Percentiles rank a stretch among this genome's conserved stretches.
Evolutionary conservation across 2,888 invertebrate species (phyloP).

Genomic region (Rhimphoctona megacephalus): DNA sequence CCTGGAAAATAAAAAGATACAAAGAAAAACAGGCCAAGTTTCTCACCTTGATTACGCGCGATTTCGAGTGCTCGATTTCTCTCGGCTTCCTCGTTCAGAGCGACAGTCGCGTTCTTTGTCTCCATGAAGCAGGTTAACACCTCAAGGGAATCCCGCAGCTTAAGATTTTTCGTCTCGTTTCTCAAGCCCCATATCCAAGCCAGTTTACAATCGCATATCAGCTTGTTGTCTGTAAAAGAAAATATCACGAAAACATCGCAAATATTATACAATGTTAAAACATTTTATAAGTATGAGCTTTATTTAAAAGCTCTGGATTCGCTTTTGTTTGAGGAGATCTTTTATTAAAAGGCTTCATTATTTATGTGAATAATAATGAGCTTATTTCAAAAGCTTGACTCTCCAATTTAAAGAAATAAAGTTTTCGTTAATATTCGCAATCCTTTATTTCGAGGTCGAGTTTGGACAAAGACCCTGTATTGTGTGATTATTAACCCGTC

Average conservation of each 20-base stretch:
- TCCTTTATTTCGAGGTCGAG: neutral
- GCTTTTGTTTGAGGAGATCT: neutral
- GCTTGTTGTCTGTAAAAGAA: conserved; percentile 90
- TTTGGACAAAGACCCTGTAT: neutral
- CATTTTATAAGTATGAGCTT: neutral
- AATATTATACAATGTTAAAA: neutral
- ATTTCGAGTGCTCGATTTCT: conserved; percentile 79
- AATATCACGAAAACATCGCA: conserved; percentile 6
- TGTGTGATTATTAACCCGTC: neutral
- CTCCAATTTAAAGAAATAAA: neutral
- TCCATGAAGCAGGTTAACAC: conserved; percentile 90
- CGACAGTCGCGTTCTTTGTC: conserved; percentile 77
- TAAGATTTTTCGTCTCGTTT: conserved; percentile 91
- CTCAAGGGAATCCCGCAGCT: conserved; percentile 89
- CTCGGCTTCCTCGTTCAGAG: conserved; percentile 76
- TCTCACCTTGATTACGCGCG: conserved; percentile 79
- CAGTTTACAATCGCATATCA: conserved; percentile 93
- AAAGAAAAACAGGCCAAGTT: conserved; percentile 46
- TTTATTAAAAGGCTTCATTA: neutral
- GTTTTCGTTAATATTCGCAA: neutral
- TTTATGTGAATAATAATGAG: neutral
- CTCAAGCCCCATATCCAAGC: conserved; percentile 92
- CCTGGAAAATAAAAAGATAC: conserved; percentile 37
- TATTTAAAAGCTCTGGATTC: neutral
- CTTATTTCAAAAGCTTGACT: neutral